Evolutionary conservation across 2,888 invertebrate species (phyloP).

Genomic region (Entomobrya proxima): DNA sequence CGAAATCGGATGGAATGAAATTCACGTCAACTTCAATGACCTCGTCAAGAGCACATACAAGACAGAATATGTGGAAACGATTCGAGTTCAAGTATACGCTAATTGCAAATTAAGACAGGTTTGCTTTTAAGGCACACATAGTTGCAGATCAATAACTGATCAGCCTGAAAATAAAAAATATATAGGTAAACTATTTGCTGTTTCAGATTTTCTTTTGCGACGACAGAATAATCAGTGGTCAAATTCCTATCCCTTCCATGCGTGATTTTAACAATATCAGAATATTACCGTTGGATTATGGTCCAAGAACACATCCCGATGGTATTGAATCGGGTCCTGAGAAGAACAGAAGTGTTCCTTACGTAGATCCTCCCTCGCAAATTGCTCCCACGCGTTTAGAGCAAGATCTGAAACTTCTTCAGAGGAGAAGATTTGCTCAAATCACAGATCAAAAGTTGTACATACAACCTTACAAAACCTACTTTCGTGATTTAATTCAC

Average conservation of each 20-base stretch:
- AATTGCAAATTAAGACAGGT: constrained; percentile 74
- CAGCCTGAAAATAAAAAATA: too few species aligned
- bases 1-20: constrained; percentile 75
- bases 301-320: constrained; percentile 67
- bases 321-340: constrained; percentile 64
- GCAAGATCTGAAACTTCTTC: constrained; percentile 50
- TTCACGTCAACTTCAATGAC: constrained; percentile 72
- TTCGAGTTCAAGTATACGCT: constrained; percentile 72
- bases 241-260: constrained; percentile 66
- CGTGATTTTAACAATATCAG: constrained; percentile 59
- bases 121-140: not conserved
- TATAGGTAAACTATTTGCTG: not conserved
- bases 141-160: too few species aligned
- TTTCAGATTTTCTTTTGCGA: constrained; percentile 69
- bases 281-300: constrained; percentile 51
- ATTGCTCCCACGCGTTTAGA: constrained; percentile 37
- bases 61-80: constrained; percentile 68
- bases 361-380: constrained; percentile 47
- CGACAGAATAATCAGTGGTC: constrained; percentile 57
- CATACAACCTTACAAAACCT: constrained; percentile 59
- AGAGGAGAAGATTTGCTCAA: constrained; percentile 46
- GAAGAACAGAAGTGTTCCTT: constrained; percentile 12
- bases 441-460: constrained; percentile 45
- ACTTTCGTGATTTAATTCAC: constrained; percentile 56
- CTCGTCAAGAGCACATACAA: constrained; percentile 70